Conservation (phyloP, 1,140 invertebrate species). For the Leptoteleia sp. region DNA sequence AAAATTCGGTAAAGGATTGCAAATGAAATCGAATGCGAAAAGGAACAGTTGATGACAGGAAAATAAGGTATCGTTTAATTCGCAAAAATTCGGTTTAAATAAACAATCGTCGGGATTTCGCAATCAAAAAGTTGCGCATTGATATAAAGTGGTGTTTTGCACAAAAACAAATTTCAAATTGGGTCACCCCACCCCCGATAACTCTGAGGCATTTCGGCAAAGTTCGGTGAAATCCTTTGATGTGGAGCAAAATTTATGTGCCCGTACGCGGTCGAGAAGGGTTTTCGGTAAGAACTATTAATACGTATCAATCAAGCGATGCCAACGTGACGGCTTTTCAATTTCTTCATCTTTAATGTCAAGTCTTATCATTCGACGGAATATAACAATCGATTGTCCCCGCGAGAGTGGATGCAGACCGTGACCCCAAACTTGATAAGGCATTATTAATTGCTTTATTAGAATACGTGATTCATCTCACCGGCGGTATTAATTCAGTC, state of each 20-base stretch:
- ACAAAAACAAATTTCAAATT: conserved; percentile 51
- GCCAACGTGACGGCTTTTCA: background rate
- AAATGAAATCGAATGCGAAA: too few species aligned
- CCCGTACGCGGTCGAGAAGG: conserved; percentile 4
- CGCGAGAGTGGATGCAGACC: conserved; percentile 17
- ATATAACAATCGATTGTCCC: conserved; percentile 33
- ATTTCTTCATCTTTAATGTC: conserved; percentile 30
- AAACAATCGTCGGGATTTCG: conserved; percentile 29
- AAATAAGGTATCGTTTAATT: too few species aligned
- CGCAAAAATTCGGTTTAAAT: conserved; percentile 17
- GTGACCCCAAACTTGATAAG: conserved; percentile 32
- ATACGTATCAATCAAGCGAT: conserved; percentile 26
- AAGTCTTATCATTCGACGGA: conserved; percentile 15
- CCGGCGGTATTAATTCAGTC: conserved; percentile 23
- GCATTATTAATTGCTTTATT: conserved; percentile 35
- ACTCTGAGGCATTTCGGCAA: background rate
- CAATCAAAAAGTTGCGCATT: conserved; percentile 37
- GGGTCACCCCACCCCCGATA: conserved; percentile 33
- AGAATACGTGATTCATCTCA: conserved; percentile 22
- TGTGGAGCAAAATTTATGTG: conserved; percentile 34
- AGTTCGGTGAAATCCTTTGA: conserved; percentile 24
- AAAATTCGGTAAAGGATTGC: too few species aligned
- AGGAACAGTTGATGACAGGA: too few species aligned
- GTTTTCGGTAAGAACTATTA: conserved; percentile 1
- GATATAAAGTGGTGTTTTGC: conserved; percentile 32